Evolutionary conservation across 2,888 invertebrate species (phyloP), one percentile per base, ranked within the genome.

Genomic region (Tholera decimalis): DNA sequence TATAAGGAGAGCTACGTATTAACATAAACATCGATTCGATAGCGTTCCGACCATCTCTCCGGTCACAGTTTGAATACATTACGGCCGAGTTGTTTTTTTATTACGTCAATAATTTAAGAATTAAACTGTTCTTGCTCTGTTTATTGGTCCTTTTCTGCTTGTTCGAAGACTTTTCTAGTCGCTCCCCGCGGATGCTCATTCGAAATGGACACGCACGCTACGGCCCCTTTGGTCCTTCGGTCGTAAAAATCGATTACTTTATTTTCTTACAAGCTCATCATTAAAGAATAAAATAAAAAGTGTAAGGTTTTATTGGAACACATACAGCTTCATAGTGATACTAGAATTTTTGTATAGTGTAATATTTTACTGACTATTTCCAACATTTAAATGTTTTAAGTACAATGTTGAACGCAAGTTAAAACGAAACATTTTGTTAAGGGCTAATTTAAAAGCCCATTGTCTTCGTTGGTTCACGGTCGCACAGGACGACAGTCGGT

Each of bases 1-100:
- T 92, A 88, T 88, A 89, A 89, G 87, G 87, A 88, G 83, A 71
- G 79, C 78, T 76, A 67, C 73, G 75, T 85, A 94, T 95, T 95
- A 89, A 90, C 95, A 94, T 95, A 94, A 93, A 93, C 93, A 94
- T 90, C 86, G 87, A 79, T 90, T 88, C 87, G 88, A 91, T 88
- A 84, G 88, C 88, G 84, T 88, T 88, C 83, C 81, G 83, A 88
- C 90, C 91, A 90, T 86, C 86, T 88, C 87, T 81, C 83, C 85
- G 84, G 87, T 89, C 90, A 85, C 89, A 89, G 86, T 89, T 91
- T 88, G 91, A 93, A 93, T 93, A 93, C 89, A 93, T 93, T 93
- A 93, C 82, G 74, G 83, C 67, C 78, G 80, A 82, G 88, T 89
- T 88, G 87, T 87, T 90, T 93, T n/a, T 93, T 93, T 93, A 94